Evolutionary conservation across 2,113 vertebrate species (phyloP).

Genomic region (Numenius arquata): DNA sequence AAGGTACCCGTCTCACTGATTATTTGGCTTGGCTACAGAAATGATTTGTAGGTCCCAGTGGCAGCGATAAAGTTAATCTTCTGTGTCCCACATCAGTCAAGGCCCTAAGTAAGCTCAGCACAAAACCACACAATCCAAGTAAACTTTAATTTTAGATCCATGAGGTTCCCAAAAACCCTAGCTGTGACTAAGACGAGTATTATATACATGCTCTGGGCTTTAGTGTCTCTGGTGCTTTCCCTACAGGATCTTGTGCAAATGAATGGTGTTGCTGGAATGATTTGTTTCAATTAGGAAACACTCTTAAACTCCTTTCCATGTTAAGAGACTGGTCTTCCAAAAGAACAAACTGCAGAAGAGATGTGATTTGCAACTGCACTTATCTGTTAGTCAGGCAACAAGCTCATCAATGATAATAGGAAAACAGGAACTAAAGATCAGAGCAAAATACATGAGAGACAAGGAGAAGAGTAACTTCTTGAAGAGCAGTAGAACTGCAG

Average conservation of each 20-base stretch:
- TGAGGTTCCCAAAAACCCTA: background rate
- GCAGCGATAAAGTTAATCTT: background rate
- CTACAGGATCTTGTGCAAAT: background rate
- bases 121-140: background rate
- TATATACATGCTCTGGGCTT: background rate
- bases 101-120: background rate
- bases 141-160: background rate
- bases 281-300: conserved; percentile 10
- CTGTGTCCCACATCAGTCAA: background rate
- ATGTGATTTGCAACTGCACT: background rate
- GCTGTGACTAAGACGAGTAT: background rate
- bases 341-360: background rate
- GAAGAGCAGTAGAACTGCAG: background rate
- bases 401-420: conserved; percentile 8
- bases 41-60: background rate
- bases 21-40: background rate
- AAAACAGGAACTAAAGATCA: background rate
- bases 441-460: background rate
- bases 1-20: background rate
- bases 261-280: background rate
- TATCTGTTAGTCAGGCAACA: background rate
- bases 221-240: background rate
- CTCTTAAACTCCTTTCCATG: background rate
- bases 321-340: background rate
- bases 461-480: background rate